Base-by-base conservation (phyloP, 2,113 vertebrate species). In the Brachypodius melanocephalos region DNA sequence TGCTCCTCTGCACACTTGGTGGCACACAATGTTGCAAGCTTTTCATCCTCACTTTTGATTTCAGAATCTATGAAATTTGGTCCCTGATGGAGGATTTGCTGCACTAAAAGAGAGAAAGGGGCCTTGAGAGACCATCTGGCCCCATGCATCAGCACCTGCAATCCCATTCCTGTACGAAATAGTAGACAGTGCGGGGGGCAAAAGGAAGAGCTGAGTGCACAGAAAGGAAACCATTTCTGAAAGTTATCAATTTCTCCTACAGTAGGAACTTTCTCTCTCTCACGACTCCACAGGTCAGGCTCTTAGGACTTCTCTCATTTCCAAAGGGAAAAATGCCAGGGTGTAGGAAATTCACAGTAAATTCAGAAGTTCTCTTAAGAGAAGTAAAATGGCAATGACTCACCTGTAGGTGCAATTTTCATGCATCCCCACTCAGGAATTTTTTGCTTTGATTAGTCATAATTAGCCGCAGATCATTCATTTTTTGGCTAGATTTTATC, bases 161-260 rank as follows among this genome's bases (percentile, higher is more conserved):
- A 14, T 45, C 9, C 32, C 0, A 0, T 28, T 32, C 14, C 57
- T 55, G 21, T 32, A 24, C 5, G 17, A 63, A 67, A 45, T 7
- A 22, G 9, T 5, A 54, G 43, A 38, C 26, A 52, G 18, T 0
- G 0, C 11, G 40, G 17, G 8, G 2, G 84, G 17, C 8, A 66
- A 66, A 71, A 48, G 34, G 28, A 48, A 17, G 8, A 52, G 14
- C 26, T 62, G 28, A 45, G 10, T 67, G 21, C 17, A 3, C 38
- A 54, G 65, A 58, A 68, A 49, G 9, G 5, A 69, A 93, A 29
- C 3, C 1, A 4, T 36, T 71, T 71, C 57, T 42, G 34, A 15
- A 76, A 78, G 32, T 42, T n/a, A 32, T 9, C 40, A 6, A 25
- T 62, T 78, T 73, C 2, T 84, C 13, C 36, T 55, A 2, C 17